These are phyloP conservation scores for Cheirogaleus medius DNA, from an alignment of 2,113 vertebrate species.

Conservation along the genomic window DNA sequence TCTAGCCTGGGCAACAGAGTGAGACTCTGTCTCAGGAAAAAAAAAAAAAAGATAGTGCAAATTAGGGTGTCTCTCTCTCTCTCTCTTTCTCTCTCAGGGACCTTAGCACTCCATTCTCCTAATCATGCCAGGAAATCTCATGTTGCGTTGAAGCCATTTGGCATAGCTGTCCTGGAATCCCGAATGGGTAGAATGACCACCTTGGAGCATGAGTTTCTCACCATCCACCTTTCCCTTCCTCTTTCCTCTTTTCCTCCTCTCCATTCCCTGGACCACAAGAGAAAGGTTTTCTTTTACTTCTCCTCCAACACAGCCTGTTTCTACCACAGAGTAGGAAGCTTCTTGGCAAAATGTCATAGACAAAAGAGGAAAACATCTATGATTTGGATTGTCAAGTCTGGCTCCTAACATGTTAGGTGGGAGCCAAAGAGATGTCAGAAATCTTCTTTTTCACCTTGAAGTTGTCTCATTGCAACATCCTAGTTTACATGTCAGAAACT, in stretches of 20 bases:
- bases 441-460: background rate
- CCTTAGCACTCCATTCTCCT: background rate
- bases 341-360: background rate
- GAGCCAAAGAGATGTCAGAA: background rate
- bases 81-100: background rate
- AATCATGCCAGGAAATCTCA: background rate
- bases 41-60: no score
- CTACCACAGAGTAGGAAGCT: background rate
- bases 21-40: no score
- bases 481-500: background rate
- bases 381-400: slow-evolving; percentile 5
- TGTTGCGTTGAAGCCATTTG: background rate
- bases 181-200: background rate
- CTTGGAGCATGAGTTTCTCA: background rate
- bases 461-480: slow-evolving; percentile 1
- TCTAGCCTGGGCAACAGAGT: no score
- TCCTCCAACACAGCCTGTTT: background rate
- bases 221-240: background rate
- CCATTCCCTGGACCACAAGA: background rate
- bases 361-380: background rate
- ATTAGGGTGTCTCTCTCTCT: no score
- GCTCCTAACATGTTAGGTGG: background rate
- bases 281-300: background rate
- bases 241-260: background rate
- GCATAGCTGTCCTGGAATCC: background rate